phyloP scores from a whole-genome alignment of 2,113 vertebrate species.

The Eudyptes chrysolophus region DNA sequence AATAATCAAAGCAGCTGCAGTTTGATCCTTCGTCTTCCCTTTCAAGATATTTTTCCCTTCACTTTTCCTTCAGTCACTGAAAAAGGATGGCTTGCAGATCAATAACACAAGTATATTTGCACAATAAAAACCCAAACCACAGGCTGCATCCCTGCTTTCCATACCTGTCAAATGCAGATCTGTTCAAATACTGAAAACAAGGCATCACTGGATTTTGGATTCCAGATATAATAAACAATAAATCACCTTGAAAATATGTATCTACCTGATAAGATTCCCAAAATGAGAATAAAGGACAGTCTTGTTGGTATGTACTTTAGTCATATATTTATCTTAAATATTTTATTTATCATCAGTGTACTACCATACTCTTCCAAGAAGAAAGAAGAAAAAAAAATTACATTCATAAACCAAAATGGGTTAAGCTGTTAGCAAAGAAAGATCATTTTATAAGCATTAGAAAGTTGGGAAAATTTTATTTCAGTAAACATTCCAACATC shows the following conservation, averaged over 20 bases:
- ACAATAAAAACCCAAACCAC: conserved; percentile 3
- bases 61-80: neutral
- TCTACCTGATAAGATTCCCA: neutral
- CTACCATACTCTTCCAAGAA: neutral
- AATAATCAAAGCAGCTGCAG: conserved; percentile 39
- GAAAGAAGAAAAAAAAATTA: neutral
- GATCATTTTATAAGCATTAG: neutral
- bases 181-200: neutral
- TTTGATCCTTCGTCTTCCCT: neutral
- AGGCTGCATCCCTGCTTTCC: neutral
- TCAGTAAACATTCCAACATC: neutral
- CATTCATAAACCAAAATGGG: neutral
- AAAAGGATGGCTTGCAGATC: neutral
- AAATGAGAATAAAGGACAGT: neutral
- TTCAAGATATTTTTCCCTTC: neutral
- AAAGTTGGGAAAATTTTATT: neutral
- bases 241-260: neutral
- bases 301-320: neutral
- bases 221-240: neutral
- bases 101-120: neutral
- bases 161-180: neutral
- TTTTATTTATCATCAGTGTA: neutral
- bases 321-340: neutral
- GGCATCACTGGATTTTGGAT: neutral
- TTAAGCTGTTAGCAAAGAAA: neutral